These are phyloP conservation scores for Lucilia sericata DNA, from an alignment of 1,140 invertebrate species.

Conservation along the genomic window DNA sequence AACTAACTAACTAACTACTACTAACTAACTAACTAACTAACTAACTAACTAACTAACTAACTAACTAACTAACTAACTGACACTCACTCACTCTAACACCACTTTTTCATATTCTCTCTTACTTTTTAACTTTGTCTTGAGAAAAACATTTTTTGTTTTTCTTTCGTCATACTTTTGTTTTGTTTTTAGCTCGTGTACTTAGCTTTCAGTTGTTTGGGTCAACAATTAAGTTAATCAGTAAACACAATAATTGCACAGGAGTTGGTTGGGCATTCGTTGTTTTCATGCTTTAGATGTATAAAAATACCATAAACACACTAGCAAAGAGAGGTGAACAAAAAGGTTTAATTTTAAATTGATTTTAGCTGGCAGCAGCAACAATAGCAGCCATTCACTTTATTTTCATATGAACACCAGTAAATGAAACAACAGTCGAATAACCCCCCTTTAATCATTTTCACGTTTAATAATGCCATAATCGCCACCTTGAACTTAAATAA, in stretches of 20 bases:
- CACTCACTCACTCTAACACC: no score
- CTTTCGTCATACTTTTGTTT: not conserved
- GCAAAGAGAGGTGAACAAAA: not conserved
- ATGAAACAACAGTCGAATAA: not conserved
- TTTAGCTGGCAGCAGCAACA: not conserved
- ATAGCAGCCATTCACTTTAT: not conserved
- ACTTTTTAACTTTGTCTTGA: no score
- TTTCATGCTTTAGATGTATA: no score
- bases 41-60: no score
- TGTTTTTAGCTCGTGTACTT: not conserved
- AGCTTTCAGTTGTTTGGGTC: not conserved
- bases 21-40: no score
- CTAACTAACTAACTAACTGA: no score
- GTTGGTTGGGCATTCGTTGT: not conserved
- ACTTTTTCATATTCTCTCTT: no score
- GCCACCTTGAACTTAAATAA: not conserved
- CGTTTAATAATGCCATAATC: not conserved
- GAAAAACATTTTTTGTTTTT: no score
- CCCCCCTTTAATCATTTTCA: not conserved
- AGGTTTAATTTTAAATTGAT: not conserved
- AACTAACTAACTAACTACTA: no score
- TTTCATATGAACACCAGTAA: not conserved
- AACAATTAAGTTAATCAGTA: conserved; percentile 7
- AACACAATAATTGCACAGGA: not conserved
- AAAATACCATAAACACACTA: no score